phyloP scores from a whole-genome alignment of 2,797 vertebrate species.

The Clarias platycephalus region DNA sequence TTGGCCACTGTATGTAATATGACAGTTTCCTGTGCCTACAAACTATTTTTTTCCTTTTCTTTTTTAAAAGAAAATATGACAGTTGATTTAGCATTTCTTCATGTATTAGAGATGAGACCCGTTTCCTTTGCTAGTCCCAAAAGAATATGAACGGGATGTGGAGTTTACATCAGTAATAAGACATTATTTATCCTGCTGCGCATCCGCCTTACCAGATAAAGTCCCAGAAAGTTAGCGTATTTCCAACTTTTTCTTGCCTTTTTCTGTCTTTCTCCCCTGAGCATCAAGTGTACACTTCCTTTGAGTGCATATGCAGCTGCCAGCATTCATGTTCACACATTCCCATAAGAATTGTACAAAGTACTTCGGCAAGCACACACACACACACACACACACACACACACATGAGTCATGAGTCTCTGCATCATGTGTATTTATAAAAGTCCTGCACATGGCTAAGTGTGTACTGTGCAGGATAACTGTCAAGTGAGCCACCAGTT shows the following conservation, averaged over 20 bases:
- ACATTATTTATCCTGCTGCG: slow-evolving; percentile 4
- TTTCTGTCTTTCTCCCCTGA: background rate
- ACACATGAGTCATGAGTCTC: slow-evolving; percentile 16
- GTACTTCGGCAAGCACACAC: slow-evolving; percentile 11
- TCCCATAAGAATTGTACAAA: slow-evolving; percentile 26
- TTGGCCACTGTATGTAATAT: background rate
- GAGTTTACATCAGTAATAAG: slow-evolving; percentile 3
- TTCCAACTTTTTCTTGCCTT: background rate
- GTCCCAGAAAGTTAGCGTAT: background rate
- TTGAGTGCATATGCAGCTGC: slow-evolving; percentile 25
- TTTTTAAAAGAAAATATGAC: background rate
- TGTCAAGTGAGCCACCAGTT: slow-evolving; percentile 55
- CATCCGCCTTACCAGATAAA: background rate
- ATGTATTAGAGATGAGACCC: background rate
- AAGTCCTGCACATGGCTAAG: slow-evolving; percentile 40
- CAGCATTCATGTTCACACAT: slow-evolving; percentile 28
- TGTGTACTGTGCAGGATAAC: slow-evolving; percentile 55
- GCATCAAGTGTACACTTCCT: background rate
- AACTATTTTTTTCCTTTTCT: background rate
- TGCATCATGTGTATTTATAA: slow-evolving; percentile 30
- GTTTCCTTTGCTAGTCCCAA: slow-evolving; percentile 2
- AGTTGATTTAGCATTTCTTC: background rate
- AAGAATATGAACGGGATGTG: slow-evolving; percentile 1
- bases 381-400: slow-evolving; percentile 8
- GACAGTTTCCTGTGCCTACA: background rate